A percentile compares a stretch with the other conserved stretches of the same genome.
Evolutionary conservation across 2,113 vertebrate genomes (phyloP).

Genomic region (Paramormyrops kingsleyae): DNA sequence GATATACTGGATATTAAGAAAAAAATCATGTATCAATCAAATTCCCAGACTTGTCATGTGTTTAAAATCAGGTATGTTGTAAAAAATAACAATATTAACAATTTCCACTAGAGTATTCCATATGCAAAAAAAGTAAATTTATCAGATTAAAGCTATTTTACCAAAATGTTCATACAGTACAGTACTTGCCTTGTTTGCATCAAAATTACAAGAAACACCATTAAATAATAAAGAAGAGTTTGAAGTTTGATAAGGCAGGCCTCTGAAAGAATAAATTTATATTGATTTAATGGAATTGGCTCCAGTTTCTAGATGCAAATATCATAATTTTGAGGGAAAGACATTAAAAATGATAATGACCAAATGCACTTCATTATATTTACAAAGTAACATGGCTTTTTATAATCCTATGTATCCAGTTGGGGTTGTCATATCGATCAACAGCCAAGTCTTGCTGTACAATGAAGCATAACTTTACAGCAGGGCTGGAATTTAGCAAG

Average conservation of each 20-base stretch:
- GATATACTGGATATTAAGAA: not conserved
- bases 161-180: conserved; percentile 10
- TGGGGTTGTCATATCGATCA: not conserved
- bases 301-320: not conserved
- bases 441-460: conserved; percentile 2
- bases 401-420: conserved; percentile 10
- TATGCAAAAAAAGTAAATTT: not conserved
- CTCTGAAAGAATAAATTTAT: not conserved
- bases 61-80: not conserved
- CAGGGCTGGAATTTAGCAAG: not conserved
- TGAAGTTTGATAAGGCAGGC: not conserved
- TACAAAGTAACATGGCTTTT: conserved; percentile 28
- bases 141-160: conserved; percentile 16
- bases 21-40: not conserved
- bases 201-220: not conserved
- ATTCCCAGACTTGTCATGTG: not conserved
- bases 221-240: not conserved
- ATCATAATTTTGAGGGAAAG: not conserved
- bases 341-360: not conserved
- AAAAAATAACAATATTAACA: not conserved
- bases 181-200: conserved; percentile 15
- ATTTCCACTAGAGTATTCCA: not conserved
- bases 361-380: conserved; percentile 25
- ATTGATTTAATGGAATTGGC: not conserved
- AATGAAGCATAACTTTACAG: conserved; percentile 9